phyloP scores from a whole-genome alignment of 2,888 invertebrate genomes.

The Eulithis prunata region DNA sequence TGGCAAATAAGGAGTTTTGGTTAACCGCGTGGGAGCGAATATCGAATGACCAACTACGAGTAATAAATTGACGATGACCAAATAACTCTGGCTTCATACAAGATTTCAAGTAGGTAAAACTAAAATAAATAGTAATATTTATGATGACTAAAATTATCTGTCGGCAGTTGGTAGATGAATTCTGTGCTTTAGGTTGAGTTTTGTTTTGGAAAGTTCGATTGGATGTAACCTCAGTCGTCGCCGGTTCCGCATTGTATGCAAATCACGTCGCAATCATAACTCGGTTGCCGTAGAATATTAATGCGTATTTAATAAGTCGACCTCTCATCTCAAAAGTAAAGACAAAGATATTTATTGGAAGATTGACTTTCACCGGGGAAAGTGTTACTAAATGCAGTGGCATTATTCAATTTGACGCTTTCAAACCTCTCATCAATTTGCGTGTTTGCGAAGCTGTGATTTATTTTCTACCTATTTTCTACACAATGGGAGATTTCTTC shows the following conservation, averaged over 20 bases:
- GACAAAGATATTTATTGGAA: slow-evolving; percentile 76
- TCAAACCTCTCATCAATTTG: slow-evolving; percentile 64
- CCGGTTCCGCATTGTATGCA: slow-evolving; percentile 41
- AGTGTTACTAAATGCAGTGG: slow-evolving; percentile 73
- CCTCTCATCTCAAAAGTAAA: slow-evolving; percentile 55
- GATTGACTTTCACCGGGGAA: slow-evolving; percentile 81
- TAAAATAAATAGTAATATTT: too few relatives aligned
- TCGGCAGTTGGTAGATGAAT: not conserved
- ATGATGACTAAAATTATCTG: slow-evolving; percentile 3
- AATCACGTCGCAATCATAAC: slow-evolving; percentile 38
- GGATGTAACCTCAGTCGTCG: not conserved
- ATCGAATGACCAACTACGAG: slow-evolving; percentile 40
- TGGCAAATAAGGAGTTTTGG: slow-evolving; percentile 52
- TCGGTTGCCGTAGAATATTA: slow-evolving; percentile 40
- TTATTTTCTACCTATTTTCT: slow-evolving; percentile 36
- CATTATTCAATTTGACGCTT: slow-evolving; percentile 73
- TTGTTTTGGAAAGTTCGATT: slow-evolving; percentile 17
- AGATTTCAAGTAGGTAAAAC: not conserved
- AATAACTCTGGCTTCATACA: slow-evolving; percentile 1
- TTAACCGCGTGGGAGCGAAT: slow-evolving; percentile 51
- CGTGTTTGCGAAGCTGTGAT: slow-evolving; percentile 48
- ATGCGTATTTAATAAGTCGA: slow-evolving; percentile 46
- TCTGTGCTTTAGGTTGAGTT: not conserved
- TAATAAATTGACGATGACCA: slow-evolving; percentile 6
- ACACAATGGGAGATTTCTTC: slow-evolving; percentile 12